phyloP scores from a whole-genome alignment of 2,113 vertebrate species.

The Syngnathus scovelli region DNA sequence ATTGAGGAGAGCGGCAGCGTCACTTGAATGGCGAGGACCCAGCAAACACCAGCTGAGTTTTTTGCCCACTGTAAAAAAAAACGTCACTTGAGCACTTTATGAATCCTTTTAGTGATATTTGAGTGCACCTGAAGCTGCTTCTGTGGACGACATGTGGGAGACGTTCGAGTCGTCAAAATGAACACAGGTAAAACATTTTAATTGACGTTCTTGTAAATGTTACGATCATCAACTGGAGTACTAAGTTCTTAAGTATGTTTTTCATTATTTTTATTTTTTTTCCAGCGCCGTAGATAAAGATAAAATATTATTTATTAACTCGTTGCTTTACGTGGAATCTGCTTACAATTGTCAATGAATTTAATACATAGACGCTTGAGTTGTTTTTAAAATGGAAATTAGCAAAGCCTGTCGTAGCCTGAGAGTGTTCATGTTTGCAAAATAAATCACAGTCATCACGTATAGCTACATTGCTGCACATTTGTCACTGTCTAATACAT shows the following conservation, averaged over 20 bases:
- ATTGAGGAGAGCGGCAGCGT: neutral
- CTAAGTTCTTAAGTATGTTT: neutral
- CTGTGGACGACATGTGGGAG: slow-evolving; percentile 43
- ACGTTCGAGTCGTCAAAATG: slow-evolving; percentile 46
- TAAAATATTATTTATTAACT: neutral
- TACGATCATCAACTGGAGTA: neutral
- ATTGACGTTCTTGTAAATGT: neutral
- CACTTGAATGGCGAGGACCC: neutral
- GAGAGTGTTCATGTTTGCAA: neutral
- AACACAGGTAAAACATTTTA: slow-evolving; percentile 57
- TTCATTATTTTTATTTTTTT: neutral
- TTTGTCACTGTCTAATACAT: slow-evolving; percentile 8
- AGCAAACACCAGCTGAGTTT: neutral
- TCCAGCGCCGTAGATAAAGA: neutral
- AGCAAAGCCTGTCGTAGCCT: neutral
- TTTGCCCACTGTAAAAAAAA: neutral
- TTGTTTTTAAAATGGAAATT: neutral
- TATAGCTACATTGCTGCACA: neutral
- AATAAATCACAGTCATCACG: neutral
- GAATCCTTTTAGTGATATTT: neutral
- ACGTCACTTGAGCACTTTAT: neutral
- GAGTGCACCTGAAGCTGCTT: neutral
- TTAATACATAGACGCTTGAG: neutral
- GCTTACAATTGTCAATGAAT: neutral
- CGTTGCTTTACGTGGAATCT: neutral